phyloP scores from a whole-genome alignment of 1,140 invertebrate genomes.

The Pseudachorutes palmiensis region DNA sequence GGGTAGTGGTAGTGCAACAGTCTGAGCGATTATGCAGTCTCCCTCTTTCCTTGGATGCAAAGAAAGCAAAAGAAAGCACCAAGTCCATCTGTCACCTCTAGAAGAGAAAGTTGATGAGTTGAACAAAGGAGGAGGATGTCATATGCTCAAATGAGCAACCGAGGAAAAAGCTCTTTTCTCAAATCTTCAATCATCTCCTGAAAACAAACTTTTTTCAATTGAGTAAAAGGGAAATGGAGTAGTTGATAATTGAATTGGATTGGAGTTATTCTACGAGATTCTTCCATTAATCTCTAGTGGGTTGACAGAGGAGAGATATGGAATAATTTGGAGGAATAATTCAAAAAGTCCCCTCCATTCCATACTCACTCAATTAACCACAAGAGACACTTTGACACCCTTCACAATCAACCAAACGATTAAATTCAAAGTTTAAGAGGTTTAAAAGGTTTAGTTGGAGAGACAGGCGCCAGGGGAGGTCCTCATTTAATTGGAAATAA shows the following conservation, averaged over 20 bases:
- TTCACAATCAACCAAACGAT: no score
- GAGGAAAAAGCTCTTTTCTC: neutral
- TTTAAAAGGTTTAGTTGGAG: no score
- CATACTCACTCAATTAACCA: no score
- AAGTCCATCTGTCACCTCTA: constrained; percentile 9
- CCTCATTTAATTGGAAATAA: no score
- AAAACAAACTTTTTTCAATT: neutral
- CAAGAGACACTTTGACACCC: no score
- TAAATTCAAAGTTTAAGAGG: no score
- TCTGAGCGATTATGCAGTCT: neutral
- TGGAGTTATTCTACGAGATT: neutral
- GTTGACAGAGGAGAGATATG: neutral
- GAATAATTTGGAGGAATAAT: no score
- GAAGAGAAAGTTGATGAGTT: neutral
- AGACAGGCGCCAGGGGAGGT: no score
- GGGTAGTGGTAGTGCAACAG: constrained; percentile 3
- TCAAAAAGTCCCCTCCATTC: no score
- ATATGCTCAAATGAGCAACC: neutral
- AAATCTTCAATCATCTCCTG: neutral
- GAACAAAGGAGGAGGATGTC: neutral
- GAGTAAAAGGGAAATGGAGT: neutral
- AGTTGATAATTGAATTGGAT: neutral
- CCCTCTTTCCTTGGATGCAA: no score
- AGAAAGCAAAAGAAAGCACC: neutral
- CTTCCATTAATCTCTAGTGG: neutral